These are phyloP conservation scores for Vicugna pacos DNA, from an alignment of 2,113 vertebrate genomes.

Conservation along the genomic window DNA sequence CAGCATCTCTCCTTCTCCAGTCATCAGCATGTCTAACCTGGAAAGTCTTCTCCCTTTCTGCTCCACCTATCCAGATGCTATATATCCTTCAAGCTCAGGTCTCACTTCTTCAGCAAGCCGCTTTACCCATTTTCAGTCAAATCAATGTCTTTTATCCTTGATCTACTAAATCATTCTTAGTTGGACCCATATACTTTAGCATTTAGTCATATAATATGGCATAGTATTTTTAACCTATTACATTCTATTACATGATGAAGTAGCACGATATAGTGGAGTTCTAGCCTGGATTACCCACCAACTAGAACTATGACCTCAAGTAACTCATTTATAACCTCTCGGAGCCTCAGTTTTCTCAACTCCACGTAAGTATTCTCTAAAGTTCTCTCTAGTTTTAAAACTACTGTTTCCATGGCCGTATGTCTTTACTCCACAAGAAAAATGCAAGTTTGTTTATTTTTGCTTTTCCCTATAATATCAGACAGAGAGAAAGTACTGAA, in stretches of 20 bases:
- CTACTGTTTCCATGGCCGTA: not conserved
- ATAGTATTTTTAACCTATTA: not conserved
- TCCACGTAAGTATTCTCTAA: not conserved
- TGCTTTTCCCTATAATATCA: not conserved
- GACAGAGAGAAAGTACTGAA: not conserved
- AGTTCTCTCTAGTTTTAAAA: not conserved
- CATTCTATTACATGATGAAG: not conserved
- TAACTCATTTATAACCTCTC: not conserved
- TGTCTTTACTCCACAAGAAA: not conserved
- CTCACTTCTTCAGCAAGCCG: not conserved
- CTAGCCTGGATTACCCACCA: not conserved
- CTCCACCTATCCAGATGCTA: not conserved
- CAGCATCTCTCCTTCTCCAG: not conserved
- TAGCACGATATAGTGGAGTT: not conserved
- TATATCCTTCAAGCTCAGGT: not conserved
- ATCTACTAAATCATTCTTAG: not conserved
- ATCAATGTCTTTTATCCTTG: not conserved
- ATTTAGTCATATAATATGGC: not conserved
- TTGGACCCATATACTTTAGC: not conserved
- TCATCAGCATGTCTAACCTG: not conserved
- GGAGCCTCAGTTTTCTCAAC: not conserved
- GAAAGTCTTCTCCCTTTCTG: not conserved
- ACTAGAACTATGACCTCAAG: not conserved
- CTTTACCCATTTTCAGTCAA: not conserved
- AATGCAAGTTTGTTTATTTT: constrained; percentile 38